Evolutionary conservation across 1,140 invertebrate species (phyloP).

Genomic region (Pogonognathellus flavescens): DNA sequence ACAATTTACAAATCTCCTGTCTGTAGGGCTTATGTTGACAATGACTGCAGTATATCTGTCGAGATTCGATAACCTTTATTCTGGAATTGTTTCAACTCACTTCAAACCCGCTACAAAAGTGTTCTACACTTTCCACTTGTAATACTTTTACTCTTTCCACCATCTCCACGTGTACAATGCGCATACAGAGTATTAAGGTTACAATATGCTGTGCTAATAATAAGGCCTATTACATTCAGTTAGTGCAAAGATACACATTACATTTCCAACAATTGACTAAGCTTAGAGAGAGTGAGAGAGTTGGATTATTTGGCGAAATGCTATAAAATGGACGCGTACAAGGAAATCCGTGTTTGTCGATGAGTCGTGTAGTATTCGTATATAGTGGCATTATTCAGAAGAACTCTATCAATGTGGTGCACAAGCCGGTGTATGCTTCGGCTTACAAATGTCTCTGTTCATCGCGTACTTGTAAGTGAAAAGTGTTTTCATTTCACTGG

Average conservation of each 20-base stretch:
- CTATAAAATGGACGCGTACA: background rate
- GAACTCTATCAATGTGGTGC: too few species aligned
- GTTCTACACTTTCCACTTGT: too few species aligned
- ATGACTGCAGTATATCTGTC: slow-evolving; percentile 28
- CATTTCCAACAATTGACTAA: background rate
- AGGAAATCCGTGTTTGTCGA: background rate
- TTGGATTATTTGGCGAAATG: background rate
- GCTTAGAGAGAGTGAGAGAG: background rate
- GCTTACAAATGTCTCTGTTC: background rate
- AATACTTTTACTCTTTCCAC: too few species aligned
- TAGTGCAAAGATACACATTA: too few species aligned
- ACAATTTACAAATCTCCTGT: slow-evolving; percentile 43
- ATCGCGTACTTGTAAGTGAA: background rate
- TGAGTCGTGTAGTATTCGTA: background rate
- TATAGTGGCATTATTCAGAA: too few species aligned
- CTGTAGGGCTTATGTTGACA: slow-evolving; percentile 41
- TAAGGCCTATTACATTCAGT: too few species aligned
- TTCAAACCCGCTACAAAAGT: too few species aligned
- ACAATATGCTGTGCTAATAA: too few species aligned
- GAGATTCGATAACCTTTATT: background rate
- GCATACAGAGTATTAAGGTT: too few species aligned
- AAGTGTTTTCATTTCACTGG: background rate
- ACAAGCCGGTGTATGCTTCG: too few species aligned
- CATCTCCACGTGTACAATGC: too few species aligned
- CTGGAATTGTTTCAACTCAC: background rate